Base-by-base conservation (phyloP, 1,140 invertebrate species). In the Bombus ignitus region DNA sequence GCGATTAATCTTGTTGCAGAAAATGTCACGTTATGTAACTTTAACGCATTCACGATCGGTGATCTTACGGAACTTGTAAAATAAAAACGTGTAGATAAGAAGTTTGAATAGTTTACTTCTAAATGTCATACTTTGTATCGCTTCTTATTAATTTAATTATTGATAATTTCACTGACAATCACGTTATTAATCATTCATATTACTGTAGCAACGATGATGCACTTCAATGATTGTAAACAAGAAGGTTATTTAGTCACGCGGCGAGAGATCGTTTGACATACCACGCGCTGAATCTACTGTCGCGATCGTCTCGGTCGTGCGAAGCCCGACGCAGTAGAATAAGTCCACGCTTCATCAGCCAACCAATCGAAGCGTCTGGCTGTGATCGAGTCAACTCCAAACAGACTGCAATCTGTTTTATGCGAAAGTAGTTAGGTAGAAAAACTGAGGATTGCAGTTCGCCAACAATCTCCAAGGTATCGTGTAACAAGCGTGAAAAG, bases 401-500 rank as follows among this genome's bases (percentile, higher is more conserved):
- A 42, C 12, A 28, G 12, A 71, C 12, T 28, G 25, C 37, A 8
- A n/a, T 74, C 35, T 32, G 18, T 42, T 73, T 53, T 25, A 32
- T 22, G 44, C 5, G 44, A 8, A 53, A 25, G 12, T 53, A 35
- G 47, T 53, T 53, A 53, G 32, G 3, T 44, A 4, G 35, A 42
- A 12, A 18, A 5, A 32, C 1, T 0, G 10, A 25, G 42, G 42
- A 73, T 39, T 47, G 15, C 28, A 25, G 44, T 53, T 25, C 32
- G 18, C 44, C 35, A 75, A 75, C 44, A 53, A 75, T 75, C 6
- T 12, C 2, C 5, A n/a, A 13, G 72, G 72, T 35, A 35, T 53
- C 73, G 44, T 22, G 42, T 75, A 75, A 75, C 73, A 75, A 75
- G 73, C 18, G 28, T 8, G 47, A 28, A 53, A 25, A n/a, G 32